Conservation (phyloP, 2,888 invertebrate genomes). For the Erannis defoliaria region DNA sequence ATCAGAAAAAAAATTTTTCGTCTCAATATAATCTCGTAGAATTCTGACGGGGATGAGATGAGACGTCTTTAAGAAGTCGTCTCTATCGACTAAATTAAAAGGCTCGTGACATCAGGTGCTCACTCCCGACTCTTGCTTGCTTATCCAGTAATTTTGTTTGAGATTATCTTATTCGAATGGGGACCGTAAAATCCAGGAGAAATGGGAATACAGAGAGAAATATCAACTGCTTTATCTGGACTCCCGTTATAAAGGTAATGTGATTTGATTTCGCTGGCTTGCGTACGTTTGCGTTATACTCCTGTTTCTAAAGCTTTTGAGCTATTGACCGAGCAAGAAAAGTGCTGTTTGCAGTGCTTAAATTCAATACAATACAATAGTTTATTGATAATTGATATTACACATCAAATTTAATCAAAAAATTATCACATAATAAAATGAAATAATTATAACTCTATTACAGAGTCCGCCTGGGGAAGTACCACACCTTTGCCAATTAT, state of each 20-base stretch:
- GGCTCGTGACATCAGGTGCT: neutral
- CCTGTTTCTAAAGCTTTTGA: neutral
- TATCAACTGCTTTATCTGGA: constrained; percentile 37
- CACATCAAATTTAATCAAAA: too few species aligned
- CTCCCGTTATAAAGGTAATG: constrained; percentile 41
- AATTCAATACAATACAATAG: too few species aligned
- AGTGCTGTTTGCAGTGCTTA: too few species aligned
- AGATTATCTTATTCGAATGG: constrained; percentile 20
- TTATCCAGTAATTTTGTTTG: constrained; percentile 21
- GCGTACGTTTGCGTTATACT: constrained; percentile 30
- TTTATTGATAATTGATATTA: too few species aligned
- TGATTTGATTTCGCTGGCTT: constrained; percentile 41
- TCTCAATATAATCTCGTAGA: too few species aligned
- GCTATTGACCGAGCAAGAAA: too few species aligned
- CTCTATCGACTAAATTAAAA: constrained; percentile 1
- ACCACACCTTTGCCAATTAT: too few species aligned
- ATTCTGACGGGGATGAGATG: neutral
- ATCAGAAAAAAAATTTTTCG: too few species aligned
- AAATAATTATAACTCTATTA: too few species aligned
- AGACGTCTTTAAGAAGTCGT: constrained; percentile 5
- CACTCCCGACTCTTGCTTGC: neutral
- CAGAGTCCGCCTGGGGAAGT: too few species aligned
- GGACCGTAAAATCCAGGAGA: constrained; percentile 15
- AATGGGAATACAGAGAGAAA: constrained; percentile 29
- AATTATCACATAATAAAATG: too few species aligned